A percentile compares a stretch with the other conserved stretches of the same genome.
phyloP scores from a whole-genome alignment of 2,888 invertebrate species.

The Tortrix viridana region DNA sequence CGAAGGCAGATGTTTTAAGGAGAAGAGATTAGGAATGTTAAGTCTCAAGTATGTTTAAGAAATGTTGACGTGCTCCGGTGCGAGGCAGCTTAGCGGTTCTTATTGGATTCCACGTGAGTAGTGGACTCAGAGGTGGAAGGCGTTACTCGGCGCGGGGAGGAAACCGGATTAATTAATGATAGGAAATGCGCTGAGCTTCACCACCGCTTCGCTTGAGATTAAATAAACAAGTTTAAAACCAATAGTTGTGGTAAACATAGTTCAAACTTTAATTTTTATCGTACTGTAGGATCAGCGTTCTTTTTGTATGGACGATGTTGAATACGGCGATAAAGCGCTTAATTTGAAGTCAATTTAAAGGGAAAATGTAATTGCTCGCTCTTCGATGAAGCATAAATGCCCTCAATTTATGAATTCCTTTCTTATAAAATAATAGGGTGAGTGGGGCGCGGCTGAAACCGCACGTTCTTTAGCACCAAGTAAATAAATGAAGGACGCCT shows the following conservation, averaged over 20 bases:
- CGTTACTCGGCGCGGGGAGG: conserved; percentile 75
- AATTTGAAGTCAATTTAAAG: not conserved
- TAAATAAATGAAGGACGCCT: conserved; percentile 60
- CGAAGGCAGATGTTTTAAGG: conserved; percentile 14
- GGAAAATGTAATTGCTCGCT: not conserved
- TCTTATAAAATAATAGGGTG: conserved; percentile 38
- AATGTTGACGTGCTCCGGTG: conserved; percentile 59
- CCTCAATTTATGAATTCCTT: conserved; percentile 37
- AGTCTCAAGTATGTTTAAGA: conserved; percentile 23
- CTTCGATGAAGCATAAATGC: conserved; percentile 5
- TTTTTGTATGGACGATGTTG: not conserved
- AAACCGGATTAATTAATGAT: conserved; percentile 62
- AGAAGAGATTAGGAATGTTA: conserved; percentile 18
- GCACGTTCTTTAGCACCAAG: conserved; percentile 48
- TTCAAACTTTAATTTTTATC: not conserved
- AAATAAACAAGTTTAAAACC: conserved; percentile 15
- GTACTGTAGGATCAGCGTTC: not conserved
- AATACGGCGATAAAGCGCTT: not conserved
- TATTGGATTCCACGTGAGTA: conserved; percentile 76
- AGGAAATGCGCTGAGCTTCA: conserved; percentile 63
- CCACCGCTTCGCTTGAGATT: conserved; percentile 76
- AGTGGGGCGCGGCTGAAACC: conserved; percentile 39
- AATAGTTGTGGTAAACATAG: conserved; percentile 50
- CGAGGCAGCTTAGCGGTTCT: conserved; percentile 82
- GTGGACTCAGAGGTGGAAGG: conserved; percentile 81